Evolutionary conservation across 2,113 vertebrate genomes (phyloP), one percentile per base, ranked within the genome.

Genomic region (Galemys pyrenaicus): DNA sequence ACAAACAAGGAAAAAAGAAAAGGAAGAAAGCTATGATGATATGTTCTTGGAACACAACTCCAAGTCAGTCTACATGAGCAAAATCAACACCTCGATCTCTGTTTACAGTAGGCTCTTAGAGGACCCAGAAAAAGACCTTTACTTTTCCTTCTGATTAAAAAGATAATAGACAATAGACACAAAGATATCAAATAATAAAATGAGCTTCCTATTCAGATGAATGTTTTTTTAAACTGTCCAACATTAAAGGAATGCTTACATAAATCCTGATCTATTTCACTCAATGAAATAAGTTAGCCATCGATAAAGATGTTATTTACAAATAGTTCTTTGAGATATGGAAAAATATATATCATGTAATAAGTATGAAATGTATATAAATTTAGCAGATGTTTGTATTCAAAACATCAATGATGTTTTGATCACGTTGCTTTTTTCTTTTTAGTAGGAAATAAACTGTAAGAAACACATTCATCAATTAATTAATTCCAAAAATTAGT

Each of bases 1-100:
- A 71, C 84, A 97, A 91, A 87, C 96, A 96, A 83, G 92, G 97
- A 37, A 85, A 96, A 96, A n/a, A 96, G 68, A 54, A 78, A 74
- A 96, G 89, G 70, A 92, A 82, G 67, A 95, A 93, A 87, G 80
- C 39, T n/a, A 15, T 58, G 80, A 79, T 91, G 96, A 85, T 79
- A 44, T 88, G 79, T 82, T 95, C 92, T 94, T 94, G 87, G 93
- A 90, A 91, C 91, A 56, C 26, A 77, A 37, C 54, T 67, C 70
- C 62, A 19, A 58, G 41, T 92, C 71, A 65, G 80, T 93, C 94
- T 92, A 93, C 91, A 87, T 6, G 51, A 96, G 77, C 60, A 70
- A 92, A 93, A 93, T 56, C 91, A 70, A 94, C 79, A n/a, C 78
- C 67, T 73, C n/a, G n/a, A 70, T 87, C 80, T 93, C 77, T 26